Conservation (phyloP, 2,113 vertebrate genomes). For the Lophochroa leadbeateri region DNA sequence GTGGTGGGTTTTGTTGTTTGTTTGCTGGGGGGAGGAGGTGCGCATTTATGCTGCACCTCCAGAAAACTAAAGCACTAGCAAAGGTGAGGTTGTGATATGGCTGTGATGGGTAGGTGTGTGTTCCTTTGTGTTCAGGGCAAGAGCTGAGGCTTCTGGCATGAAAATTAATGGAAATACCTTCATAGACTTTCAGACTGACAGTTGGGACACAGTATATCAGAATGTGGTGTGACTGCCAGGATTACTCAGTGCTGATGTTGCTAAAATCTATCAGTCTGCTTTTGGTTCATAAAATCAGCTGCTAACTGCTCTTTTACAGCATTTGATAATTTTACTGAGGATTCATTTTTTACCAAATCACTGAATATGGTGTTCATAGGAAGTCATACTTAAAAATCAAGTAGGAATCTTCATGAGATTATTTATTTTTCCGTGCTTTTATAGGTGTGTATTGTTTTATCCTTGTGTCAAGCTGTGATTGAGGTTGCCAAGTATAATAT, state of each 20-base stretch:
- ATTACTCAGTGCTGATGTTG: neutral
- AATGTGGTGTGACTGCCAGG: neutral
- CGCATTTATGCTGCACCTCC: neutral
- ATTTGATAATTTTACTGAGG: neutral
- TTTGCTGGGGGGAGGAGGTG: no score
- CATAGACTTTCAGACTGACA: neutral
- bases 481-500: neutral
- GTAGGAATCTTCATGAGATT: neutral
- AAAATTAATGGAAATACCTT: neutral
- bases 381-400: neutral
- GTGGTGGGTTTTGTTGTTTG: neutral
- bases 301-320: neutral
- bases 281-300: neutral
- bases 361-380: neutral
- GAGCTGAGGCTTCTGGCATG: neutral
- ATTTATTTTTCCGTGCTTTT: neutral
- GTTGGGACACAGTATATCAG: neutral
- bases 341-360: neutral
- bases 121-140: neutral
- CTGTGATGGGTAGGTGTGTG: neutral
- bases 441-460: neutral
- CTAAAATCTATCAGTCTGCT: neutral
- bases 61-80: neutral
- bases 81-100: neutral
- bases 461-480: neutral